Evolutionary conservation across 2,888 invertebrate genomes (phyloP).

Genomic region (Meghimatium bilineatum): DNA sequence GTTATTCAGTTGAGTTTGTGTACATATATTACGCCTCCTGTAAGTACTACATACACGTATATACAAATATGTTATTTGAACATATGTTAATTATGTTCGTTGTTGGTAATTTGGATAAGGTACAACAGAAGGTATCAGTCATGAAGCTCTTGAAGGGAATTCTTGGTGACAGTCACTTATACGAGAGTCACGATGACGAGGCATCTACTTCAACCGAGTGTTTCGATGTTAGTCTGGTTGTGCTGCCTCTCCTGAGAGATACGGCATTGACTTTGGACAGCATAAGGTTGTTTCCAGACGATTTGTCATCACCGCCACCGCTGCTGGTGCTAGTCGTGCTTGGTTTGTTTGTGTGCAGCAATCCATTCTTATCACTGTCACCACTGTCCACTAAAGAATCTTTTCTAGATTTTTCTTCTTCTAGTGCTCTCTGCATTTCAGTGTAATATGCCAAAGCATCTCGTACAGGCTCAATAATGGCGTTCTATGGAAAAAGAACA

Average conservation of each 20-base stretch:
- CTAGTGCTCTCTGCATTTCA: constrained; percentile 72
- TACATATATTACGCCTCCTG: too few species aligned
- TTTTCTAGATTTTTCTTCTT: constrained; percentile 70
- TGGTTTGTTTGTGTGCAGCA: constrained; percentile 4
- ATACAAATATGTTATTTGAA: not conserved
- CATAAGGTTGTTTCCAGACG: not conserved
- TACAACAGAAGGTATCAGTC: not conserved
- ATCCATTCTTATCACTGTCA: constrained; percentile 37
- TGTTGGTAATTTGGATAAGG: not conserved
- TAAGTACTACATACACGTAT: too few species aligned
- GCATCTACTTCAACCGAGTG: constrained; percentile 25
- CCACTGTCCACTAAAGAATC: constrained; percentile 42
- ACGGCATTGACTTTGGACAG: not conserved
- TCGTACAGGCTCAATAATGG: constrained; percentile 73
- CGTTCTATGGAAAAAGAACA: constrained; percentile 60
- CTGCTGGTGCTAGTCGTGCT: not conserved
- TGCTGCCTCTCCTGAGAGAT: constrained; percentile 17
- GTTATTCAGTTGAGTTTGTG: too few species aligned
- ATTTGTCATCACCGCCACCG: constrained; percentile 14
- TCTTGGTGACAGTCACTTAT: not conserved
- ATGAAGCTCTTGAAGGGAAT: not conserved
- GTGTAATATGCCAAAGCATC: constrained; percentile 73
- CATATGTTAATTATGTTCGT: not conserved
- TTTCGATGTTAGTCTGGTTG: constrained; percentile 11
- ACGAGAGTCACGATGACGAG: constrained; percentile 28